Evolutionary conservation across 2,888 invertebrate species (phyloP).

Genomic region (Cryptocheilus praepositus): DNA sequence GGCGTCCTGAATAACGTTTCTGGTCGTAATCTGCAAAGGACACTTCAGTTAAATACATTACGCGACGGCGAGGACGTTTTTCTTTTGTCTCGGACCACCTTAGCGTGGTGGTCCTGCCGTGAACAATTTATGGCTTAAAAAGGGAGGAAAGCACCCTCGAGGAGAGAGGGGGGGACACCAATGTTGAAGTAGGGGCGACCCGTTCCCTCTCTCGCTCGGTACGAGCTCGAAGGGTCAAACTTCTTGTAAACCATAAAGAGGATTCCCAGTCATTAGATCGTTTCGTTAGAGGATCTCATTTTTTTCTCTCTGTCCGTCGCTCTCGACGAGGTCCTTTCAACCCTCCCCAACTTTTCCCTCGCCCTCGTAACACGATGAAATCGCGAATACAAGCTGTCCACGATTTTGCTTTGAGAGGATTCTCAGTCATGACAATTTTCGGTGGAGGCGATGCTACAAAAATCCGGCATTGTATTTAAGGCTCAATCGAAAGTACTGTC

Average conservation of each 20-base stretch:
- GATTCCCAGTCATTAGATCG: constrained; percentile 70
- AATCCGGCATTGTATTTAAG: not conserved
- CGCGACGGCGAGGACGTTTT: constrained; percentile 62
- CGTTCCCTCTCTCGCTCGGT: constrained; percentile 26
- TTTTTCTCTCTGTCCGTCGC: constrained; percentile 44
- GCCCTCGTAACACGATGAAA: not conserved
- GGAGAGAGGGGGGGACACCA: constrained; percentile 34
- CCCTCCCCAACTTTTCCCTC: constrained; percentile 17
- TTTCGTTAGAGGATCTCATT: constrained; percentile 58
- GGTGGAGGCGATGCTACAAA: no score
- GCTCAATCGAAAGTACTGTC: no score
- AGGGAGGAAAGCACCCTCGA: constrained; percentile 49
- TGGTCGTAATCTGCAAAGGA: constrained; percentile 65
- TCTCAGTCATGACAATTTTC: not conserved
- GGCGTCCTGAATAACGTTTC: constrained; percentile 32
- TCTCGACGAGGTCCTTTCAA: constrained; percentile 15
- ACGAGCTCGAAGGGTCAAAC: constrained; percentile 63
- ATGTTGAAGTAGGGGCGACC: constrained; percentile 48
- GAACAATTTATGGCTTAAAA: constrained; percentile 70
- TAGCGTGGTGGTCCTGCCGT: constrained; percentile 59
- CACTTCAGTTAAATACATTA: constrained; percentile 72
- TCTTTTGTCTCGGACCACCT: constrained; percentile 70
- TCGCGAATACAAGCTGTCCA: not conserved
- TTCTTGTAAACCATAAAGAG: constrained; percentile 74
- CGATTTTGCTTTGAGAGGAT: constrained; percentile 1